These are phyloP conservation scores for Spinus pinus DNA, from an alignment of 2,797 vertebrate species.

Conservation along the genomic window DNA sequence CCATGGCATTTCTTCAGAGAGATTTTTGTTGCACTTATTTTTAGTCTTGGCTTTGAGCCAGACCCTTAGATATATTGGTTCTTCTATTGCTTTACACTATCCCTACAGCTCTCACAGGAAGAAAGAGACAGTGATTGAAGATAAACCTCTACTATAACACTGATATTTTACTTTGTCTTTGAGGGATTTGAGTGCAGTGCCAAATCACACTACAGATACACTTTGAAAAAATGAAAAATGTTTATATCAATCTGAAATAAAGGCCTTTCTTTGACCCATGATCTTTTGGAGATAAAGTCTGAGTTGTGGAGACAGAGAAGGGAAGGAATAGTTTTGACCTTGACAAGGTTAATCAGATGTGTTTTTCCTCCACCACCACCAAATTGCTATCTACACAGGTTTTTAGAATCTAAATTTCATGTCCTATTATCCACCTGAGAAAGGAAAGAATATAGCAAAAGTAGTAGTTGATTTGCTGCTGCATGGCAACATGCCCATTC, in stretches of 20 bases:
- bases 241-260: background rate
- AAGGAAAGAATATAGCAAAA: background rate
- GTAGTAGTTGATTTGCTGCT: background rate
- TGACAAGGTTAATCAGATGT: background rate
- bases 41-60: background rate
- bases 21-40: background rate
- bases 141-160: background rate
- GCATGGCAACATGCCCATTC: background rate
- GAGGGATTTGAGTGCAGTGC: background rate
- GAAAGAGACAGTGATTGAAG: slow-evolving; percentile 2
- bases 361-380: background rate
- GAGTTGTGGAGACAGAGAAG: background rate
- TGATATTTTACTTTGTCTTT: background rate
- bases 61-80: background rate
- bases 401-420: background rate
- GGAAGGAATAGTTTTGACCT: background rate
- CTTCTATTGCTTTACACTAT: background rate
- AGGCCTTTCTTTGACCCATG: background rate
- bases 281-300: background rate
- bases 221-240: background rate
- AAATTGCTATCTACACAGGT: background rate
- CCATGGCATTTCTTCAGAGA: background rate
- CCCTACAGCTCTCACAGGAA: background rate
- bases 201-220: background rate
- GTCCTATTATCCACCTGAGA: background rate